Conservation (phyloP, 2,113 vertebrate genomes). For the Danionella cerebrum region DNA sequence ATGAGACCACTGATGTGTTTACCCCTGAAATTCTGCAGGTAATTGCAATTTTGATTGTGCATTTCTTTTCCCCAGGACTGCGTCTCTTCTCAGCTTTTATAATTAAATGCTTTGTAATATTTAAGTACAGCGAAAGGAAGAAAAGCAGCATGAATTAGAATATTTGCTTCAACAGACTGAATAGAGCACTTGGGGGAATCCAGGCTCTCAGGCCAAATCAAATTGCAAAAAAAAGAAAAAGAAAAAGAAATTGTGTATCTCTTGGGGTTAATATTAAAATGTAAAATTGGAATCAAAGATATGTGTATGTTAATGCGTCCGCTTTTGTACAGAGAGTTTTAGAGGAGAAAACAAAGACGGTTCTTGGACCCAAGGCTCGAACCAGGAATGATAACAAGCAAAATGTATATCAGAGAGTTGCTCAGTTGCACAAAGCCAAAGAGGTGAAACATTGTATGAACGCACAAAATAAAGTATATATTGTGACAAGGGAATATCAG, state of each 20-base stretch:
- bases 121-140: conserved; percentile 84
- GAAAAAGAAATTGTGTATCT: conserved; percentile 10
- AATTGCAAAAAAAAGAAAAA: conserved; percentile 13
- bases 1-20: conserved; percentile 97
- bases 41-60: conserved; percentile 99
- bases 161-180: conserved; percentile 76
- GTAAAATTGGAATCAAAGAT: background rate
- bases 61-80: conserved; percentile 94
- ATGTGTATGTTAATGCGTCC: background rate
- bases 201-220: conserved; percentile 18
- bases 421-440: no score
- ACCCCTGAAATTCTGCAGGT: conserved; percentile 98
- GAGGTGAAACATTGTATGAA: no score
- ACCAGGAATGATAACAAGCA: background rate
- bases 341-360: background rate
- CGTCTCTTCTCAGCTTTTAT: conserved; percentile 83
- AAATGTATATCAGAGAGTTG: no score
- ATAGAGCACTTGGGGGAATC: conserved; percentile 53
- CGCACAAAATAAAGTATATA: no score
- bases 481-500: no score
- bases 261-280: conserved; percentile 32
- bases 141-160: conserved; percentile 78
- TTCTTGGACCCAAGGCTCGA: conserved; percentile 62
- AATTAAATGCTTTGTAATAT: conserved; percentile 94
- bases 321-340: background rate